A percentile compares a stretch with the other conserved stretches of the same genome.
phyloP scores from a whole-genome alignment of 2,888 invertebrate species.

The Cataglyphis rosenhaueri region DNA sequence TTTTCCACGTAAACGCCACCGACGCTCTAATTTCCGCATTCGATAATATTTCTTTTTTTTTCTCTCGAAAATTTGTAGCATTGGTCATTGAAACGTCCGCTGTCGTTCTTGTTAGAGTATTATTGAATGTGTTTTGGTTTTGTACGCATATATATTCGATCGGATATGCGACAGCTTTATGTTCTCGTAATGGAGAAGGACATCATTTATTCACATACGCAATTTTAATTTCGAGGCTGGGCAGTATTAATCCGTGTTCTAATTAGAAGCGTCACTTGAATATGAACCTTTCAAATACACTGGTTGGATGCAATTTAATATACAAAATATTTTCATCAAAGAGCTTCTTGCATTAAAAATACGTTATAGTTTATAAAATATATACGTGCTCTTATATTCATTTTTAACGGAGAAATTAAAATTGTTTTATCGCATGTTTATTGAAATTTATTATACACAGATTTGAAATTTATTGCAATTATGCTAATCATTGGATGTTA shows the following conservation, averaged over 20 bases:
- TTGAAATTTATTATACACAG: neutral
- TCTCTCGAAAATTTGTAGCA: slow-evolving; percentile 28
- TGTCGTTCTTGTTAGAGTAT: slow-evolving; percentile 12
- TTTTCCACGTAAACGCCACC: slow-evolving; percentile 45
- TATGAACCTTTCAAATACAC: neutral
- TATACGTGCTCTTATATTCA: neutral
- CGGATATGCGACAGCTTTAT: slow-evolving; percentile 37
- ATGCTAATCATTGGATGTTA: neutral
- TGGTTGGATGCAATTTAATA: slow-evolving; percentile 6
- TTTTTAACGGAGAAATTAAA: slow-evolving; percentile 8
- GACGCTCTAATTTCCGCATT: slow-evolving; percentile 55
- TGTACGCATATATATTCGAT: slow-evolving; percentile 12
- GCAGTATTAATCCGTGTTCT: slow-evolving; percentile 24
- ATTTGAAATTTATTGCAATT: slow-evolving; percentile 7
- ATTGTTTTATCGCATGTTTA: neutral
- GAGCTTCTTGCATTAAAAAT: slow-evolving; percentile 3
- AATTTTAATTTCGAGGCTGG: slow-evolving; percentile 30
- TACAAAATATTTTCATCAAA: neutral
- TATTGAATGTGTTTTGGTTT: slow-evolving; percentile 36
- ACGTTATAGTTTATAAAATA: neutral
- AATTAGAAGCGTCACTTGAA: slow-evolving; percentile 34
- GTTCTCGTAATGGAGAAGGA: slow-evolving; percentile 9
- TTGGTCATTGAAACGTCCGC: slow-evolving; percentile 39
- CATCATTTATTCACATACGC: slow-evolving; percentile 33
- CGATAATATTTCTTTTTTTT: slow-evolving; percentile 44